These are phyloP conservation scores for Tubiluchus corallicola DNA, from an alignment of 2,888 invertebrate genomes.

Conservation along the genomic window DNA sequence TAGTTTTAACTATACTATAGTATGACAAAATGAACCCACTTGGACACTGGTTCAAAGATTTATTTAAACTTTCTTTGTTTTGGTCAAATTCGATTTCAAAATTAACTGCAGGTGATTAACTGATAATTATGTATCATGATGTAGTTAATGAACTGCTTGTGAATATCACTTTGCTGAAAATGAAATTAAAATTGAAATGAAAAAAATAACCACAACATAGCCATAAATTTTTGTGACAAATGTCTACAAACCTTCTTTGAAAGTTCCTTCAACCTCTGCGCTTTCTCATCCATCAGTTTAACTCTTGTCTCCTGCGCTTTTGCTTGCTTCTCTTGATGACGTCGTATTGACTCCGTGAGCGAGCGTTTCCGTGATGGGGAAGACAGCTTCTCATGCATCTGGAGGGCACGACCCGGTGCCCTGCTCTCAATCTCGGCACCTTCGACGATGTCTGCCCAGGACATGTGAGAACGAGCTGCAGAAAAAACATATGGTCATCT, in stretches of 20 bases:
- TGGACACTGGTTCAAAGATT: no score
- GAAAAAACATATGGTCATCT: no score
- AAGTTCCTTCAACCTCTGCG: constrained; percentile 62
- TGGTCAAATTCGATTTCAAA: no score
- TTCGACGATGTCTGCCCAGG: constrained; percentile 65
- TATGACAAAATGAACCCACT: no score
- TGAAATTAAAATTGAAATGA: no score
- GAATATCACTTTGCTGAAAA: no score
- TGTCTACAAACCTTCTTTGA: constrained; percentile 50
- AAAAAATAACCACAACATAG: neutral
- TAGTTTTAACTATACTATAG: no score
- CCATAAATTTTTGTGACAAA: neutral
- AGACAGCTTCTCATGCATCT: constrained; percentile 79
- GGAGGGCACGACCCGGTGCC: constrained; percentile 78
- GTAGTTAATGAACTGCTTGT: no score
- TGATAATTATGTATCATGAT: no score
- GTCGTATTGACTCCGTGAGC: constrained; percentile 41
- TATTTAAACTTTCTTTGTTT: no score
- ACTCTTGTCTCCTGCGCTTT: constrained; percentile 71
- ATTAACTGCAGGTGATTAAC: no score
- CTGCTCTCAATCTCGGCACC: no score
- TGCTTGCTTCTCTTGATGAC: constrained; percentile 73
- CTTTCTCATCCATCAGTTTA: constrained; percentile 59
- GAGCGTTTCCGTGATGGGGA: constrained; percentile 62
- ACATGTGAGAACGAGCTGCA: neutral